A percentile compares a stretch with the other conserved stretches of the same genome.
Conservation (phyloP, 2,888 invertebrate species). For the Brenthis daphne region DNA sequence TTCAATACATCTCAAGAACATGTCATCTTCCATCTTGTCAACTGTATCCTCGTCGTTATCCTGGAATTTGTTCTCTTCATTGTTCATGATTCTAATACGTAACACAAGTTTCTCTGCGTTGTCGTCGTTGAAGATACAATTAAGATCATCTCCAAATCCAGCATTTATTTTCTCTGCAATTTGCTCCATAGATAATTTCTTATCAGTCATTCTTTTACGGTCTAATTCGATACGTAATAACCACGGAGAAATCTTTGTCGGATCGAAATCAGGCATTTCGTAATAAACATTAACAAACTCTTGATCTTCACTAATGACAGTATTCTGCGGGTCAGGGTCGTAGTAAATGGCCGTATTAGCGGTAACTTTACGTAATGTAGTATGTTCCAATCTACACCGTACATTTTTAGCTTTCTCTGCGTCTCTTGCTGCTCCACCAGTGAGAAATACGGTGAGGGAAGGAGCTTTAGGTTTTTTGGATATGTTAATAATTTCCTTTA, state of each 20-base stretch:
- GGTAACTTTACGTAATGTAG: conserved; percentile 97
- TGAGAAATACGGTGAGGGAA: conserved; percentile 98
- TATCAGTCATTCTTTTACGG: conserved; percentile 99
- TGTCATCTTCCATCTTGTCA: conserved; percentile 99
- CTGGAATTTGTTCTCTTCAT: conserved; percentile 94
- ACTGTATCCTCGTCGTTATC: conserved; percentile 93
- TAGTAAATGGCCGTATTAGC: conserved; percentile 99
- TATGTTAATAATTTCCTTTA: conserved; percentile 99
- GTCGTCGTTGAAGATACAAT: conserved; percentile 99
- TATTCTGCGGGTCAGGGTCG: conserved; percentile 99
- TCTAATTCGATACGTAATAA: conserved; percentile 98
- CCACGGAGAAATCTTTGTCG: conserved; percentile 98
- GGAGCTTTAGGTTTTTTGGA: conserved; percentile 99
- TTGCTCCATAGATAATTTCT: conserved; percentile 99
- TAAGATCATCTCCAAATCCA: conserved; percentile 99
- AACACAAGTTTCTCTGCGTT: conserved; percentile 99
- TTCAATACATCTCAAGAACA: conserved; percentile 99
- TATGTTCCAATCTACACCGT: conserved; percentile 97
- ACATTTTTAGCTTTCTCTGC: conserved; percentile 99
- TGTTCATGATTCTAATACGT: conserved; percentile 98
- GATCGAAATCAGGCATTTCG: conserved; percentile 99
- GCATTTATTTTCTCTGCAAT: conserved; percentile 99
- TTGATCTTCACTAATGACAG: conserved; percentile 99
- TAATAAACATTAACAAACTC: conserved; percentile 99
- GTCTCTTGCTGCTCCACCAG: conserved; percentile 98